Evolutionary conservation across 1,140 invertebrate genomes (phyloP), one percentile per base, ranked within the genome.

Genomic region (Drosophila setifemur): DNA sequence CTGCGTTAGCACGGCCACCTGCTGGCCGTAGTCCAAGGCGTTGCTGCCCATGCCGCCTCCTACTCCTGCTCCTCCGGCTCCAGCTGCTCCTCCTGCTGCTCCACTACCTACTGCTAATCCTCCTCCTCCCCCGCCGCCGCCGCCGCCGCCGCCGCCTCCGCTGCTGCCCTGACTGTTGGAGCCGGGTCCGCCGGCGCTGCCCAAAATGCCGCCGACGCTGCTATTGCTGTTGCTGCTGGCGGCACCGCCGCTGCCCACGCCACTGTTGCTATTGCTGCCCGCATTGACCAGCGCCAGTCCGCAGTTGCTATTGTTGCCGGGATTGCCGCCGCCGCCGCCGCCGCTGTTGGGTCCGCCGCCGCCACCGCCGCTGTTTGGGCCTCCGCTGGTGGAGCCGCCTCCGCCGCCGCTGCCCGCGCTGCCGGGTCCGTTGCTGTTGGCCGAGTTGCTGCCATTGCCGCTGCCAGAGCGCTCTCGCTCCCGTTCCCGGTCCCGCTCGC

Each of bases 391-490:
- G 8, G 44, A 40, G 23, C 43, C 43, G 5, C 50, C 57, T 37
- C 70, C 53, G 28, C 75, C 68, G 2, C 75, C 81, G 44, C 81
- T 85, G 26, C 81, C 79, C 3, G 75, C 79, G 4, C 81, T 86
- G 44, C 81, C 81, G 0, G 75, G 71, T 7, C 81, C 81, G 7
- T 83, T 86, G 70, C 79, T 85, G 14, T 78, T 79, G 8, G 60
- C 55, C 4, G 78, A 83, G 16, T 85, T 85, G 44, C 67, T 85
- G 67, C 79, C 71, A 39, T 75, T 86, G 64, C 33, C 33, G 33
- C 33, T 37, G 14, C 33, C 33, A 7, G 33, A 37, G 6, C 33
- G 33, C 16, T 37, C 33, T 2, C 33, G 33, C 23, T 68, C 5
- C 45, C 70, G 18, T 37, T 52, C 11, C 40, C 69, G 2, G 31